Base-by-base conservation (phyloP, 2,888 invertebrate genomes). In the Neoascia interrupta region DNA sequence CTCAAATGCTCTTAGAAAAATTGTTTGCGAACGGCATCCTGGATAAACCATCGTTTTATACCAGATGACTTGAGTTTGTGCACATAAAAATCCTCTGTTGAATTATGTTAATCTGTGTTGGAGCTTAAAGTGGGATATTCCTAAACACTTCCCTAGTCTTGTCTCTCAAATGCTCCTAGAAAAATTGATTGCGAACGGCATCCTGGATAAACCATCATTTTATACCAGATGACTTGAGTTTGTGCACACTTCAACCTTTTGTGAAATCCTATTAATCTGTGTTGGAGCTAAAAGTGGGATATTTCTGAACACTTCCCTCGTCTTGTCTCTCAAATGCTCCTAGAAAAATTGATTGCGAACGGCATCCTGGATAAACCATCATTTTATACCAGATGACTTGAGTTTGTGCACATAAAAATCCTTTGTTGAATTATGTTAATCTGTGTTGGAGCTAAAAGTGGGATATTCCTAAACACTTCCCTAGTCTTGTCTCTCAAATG, bases 301-400 rank as follows among this genome's bases (percentile, higher is more conserved):
- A n/a, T 11, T 13, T 36, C 13, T 36, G 36, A 36, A 36, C 13
- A n/a, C 36, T 34, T 5, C 36, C 36, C 5, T 36, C 36, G 36
- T 13, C 13, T 36, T 13, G 36, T 36, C 36, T 36, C 36, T 36
- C 36, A 36, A 36, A 36, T 36, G 13, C 36, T 36, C 13, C 36
- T 3, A 36, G 36, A 36, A 11, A 10, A 36, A 36, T 11, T 11
- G n/a, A n/a, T 11, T 36, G 36, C 36, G 36, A 13, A 36, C n/a
- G 36, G 36, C 36, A 36, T 36, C 36, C 36, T 36, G 36, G 36
- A 36, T 36, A 36, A 36, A 31, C 31, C 13, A 19, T 23, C 28
- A 66, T 41, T 60, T 31, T 54, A 47, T 45, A 49, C 61, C 61
- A 84, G 84, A 82, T 76, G 83, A 83, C 53, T 54, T 54, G 16